Evolutionary conservation across 2,888 invertebrate genomes (phyloP).

Genomic region (Arrhopalites spinosus): DNA sequence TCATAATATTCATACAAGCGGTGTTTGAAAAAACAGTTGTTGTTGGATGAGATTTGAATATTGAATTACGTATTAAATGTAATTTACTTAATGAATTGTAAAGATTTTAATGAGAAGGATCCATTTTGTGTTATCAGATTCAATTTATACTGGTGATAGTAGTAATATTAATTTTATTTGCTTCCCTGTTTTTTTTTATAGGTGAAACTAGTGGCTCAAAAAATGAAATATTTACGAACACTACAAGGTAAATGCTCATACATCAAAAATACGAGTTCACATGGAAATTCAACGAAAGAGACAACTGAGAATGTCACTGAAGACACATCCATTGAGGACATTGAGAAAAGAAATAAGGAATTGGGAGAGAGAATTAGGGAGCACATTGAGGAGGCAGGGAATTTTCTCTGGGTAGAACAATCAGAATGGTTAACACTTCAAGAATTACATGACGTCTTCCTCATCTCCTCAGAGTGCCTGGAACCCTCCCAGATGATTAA

Average conservation of each 20-base stretch:
- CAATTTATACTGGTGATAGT: no score
- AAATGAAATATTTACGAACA: constrained; percentile 43
- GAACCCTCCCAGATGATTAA: constrained; percentile 25
- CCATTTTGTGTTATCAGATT: no score
- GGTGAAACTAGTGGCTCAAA: constrained; percentile 50
- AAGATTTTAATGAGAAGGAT: no score
- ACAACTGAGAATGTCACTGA: neutral
- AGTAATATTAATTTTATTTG: no score
- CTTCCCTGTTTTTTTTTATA: no score
- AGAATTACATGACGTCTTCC: constrained; percentile 7
- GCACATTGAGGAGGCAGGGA: constrained; percentile 22
- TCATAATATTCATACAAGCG: no score
- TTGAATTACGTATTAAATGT: no score
- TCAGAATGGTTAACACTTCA: constrained; percentile 4
- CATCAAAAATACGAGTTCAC: neutral
- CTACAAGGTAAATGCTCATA: constrained; percentile 12
- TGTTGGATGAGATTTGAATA: no score
- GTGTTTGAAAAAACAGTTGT: no score
- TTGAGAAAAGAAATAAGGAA: no score
- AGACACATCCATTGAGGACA: neutral
- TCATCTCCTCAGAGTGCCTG: constrained; percentile 21
- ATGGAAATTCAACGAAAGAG: neutral
- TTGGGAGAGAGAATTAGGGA: neutral
- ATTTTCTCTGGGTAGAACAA: constrained; percentile 20
- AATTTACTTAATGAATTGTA: no score